Base-by-base conservation (phyloP, 2,113 vertebrate genomes). In the Cinclus mexicanus region DNA sequence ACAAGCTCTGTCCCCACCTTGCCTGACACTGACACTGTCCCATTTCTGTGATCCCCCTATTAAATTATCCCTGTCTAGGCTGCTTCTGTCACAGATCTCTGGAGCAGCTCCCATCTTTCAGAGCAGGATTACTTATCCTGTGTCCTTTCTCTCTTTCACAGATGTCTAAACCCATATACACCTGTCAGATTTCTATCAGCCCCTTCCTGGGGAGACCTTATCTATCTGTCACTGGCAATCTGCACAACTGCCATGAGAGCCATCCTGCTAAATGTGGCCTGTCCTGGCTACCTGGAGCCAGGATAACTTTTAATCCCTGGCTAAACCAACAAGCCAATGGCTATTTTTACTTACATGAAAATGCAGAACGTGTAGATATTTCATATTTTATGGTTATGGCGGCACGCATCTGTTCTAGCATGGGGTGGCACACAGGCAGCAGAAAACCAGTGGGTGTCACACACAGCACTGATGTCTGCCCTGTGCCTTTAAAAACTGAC, bases 401-500 rank as follows among this genome's bases (percentile, higher is more conserved):
- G 57, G 42, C 37, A 37, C 31, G 19, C 9, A 3, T 15, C 10
- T 61, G 29, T 12, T 60, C 69, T 25, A 33, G 46, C n/a, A 13
- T 1, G 23, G 63, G 29, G 26, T 24, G 68, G n/a, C 67, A 65
- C 8, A 4, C 6, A 87, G 42, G 3, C 6, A 87, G 42, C 19
- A 75, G 39, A 28, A 81, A 68, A 23, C 5, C 18, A 20, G 29
- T 1, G 35, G 11, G 16, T 68, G 87, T 31, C 57, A 37, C 28
- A 22, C 2, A 0, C 14, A 68, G 46, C 53, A 10, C 53, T 12
- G 67, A 2, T 53, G 53, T 59, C 65, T 90, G 78, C 49, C 41
- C 82, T 93, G 75, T 88, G 41, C 59, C 90, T 97, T 95, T 97
- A 96, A 95, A 93, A 56, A 46, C 75, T 80, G 83, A 72, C 86